Conservation (phyloP, 2,888 invertebrate species). For the Emmelina monodactyla region DNA sequence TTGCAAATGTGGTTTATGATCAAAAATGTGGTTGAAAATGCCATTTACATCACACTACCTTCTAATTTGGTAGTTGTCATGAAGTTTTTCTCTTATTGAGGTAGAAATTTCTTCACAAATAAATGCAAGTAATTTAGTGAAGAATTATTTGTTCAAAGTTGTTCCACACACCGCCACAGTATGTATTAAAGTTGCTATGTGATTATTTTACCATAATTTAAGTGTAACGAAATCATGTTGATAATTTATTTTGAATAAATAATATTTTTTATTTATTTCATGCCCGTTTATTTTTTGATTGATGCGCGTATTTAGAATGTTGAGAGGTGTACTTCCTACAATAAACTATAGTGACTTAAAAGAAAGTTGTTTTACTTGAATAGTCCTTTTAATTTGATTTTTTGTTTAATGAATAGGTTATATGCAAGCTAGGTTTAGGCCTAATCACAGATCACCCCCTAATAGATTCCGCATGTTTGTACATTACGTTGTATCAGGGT, state of each 20-base stretch:
- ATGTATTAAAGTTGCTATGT: constrained; percentile 26
- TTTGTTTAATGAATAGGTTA: too few species aligned
- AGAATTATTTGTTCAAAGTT: constrained; percentile 16
- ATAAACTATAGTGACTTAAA: too few species aligned
- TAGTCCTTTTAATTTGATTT: too few species aligned
- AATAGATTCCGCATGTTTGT: too few species aligned
- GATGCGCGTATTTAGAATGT: constrained; percentile 16
- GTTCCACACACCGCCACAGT: constrained; percentile 25
- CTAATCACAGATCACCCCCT: too few species aligned
- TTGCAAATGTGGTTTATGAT: too few species aligned
- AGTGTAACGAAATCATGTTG: constrained; percentile 28
- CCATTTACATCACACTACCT: too few species aligned
- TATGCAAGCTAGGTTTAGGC: too few species aligned
- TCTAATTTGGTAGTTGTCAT: constrained; percentile 17
- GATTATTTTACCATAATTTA: constrained; percentile 27
- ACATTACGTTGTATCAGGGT: too few species aligned
- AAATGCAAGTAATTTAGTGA: constrained; percentile 17
- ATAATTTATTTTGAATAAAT: constrained; percentile 40
- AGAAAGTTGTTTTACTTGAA: too few species aligned
- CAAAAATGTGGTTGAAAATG: too few species aligned
- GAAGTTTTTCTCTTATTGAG: constrained; percentile 5
- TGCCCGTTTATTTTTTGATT: constrained; percentile 12
- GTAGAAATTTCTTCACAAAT: constrained; percentile 13
- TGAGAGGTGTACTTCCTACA: constrained; percentile 6
- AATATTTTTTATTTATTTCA: constrained; percentile 28